These are phyloP conservation scores for Protomyctophum bolini DNA, from an alignment of 2,113 vertebrate species.

Conservation along the genomic window DNA sequence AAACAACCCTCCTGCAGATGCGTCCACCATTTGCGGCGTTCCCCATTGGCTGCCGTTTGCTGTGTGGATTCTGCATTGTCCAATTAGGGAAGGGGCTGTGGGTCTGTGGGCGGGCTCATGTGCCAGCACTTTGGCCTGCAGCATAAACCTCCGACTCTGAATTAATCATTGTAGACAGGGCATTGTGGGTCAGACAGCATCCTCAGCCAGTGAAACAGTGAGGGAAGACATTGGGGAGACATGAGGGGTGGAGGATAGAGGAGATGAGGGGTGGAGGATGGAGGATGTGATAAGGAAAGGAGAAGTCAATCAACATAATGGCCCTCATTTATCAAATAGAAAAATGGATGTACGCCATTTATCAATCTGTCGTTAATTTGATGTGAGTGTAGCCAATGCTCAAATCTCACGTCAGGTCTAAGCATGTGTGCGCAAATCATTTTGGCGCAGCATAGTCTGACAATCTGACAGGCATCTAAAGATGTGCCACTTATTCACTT, in stretches of 20 bases:
- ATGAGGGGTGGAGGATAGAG: conserved; percentile 1
- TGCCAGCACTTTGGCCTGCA: conserved; percentile 56
- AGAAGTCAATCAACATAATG: too few relatives aligned
- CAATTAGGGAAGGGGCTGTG: conserved; percentile 40
- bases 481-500: too few relatives aligned
- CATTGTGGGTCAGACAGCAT: conserved; percentile 62
- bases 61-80: conserved; percentile 37
- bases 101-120: conserved; percentile 29
- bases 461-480: too few relatives aligned
- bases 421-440: too few relatives aligned
- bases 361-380: too few relatives aligned
- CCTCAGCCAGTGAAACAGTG: conserved; percentile 26
- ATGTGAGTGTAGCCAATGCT: too few relatives aligned
- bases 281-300: too few relatives aligned
- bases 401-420: too few relatives aligned
- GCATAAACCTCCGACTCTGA: conserved; percentile 66
- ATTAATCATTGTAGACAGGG: conserved; percentile 75
- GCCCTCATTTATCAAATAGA: too few relatives aligned
- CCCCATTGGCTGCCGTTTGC: conserved; percentile 53
- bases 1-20: conserved; percentile 56
- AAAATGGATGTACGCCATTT: too few relatives aligned
- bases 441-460: too few relatives aligned
- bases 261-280: too few relatives aligned
- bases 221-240: conserved; percentile 24
- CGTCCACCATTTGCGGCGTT: conserved; percentile 17